Evolutionary conservation across 2,113 vertebrate species (phyloP), one percentile per base, ranked within the genome.

Genomic region (Urocynchramus pylzowi): DNA sequence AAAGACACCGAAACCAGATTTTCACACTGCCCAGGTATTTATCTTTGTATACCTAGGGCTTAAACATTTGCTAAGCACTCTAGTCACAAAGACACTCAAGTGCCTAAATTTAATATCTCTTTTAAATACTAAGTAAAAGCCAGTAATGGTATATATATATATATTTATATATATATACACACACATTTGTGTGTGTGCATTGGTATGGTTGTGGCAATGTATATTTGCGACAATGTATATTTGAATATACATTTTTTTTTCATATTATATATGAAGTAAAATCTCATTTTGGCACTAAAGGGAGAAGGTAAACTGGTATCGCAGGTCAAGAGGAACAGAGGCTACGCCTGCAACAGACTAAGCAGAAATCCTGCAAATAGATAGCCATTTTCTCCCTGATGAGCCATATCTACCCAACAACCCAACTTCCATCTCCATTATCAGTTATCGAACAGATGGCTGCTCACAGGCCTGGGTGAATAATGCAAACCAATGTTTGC

Each of bases 401-500:
- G 95, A 94, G 92, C 87, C 92, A 77, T 94, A 96, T 94, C 96
- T 92, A 93, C 86, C 95, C 86, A 95, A 95, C 76, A 94, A 92
- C 88, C 80, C 93, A 96, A 96, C 76, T 93, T 95, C 90, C 94
- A 95, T 39, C 88, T 94, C 94, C 96, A 95, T 96, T 96, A 96
- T 96, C 96, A 95, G 96, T 93, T 96, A 92, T 96, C 53, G 88
- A 96, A 90, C 96, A 97, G 96, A 97, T 97, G 96, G 96, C 86
- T 82, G 93, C 84, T 97, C 92, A 73, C 93, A 95, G 90, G 77
- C 67, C 83, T 26, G 95, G 91, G 83, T 75, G 86, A 96, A 97
- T 93, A 96, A 96, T 96, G 92, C 94, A 90, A 90, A 96, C 86
- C 88, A 89, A 86, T 92, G 90, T 96, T 96, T 96, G 85, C 41